Percentiles rank a stretch among this genome's conserved stretches.
These are phyloP conservation scores for Drosophila pandora DNA, from an alignment of 1,140 invertebrate genomes.

Conservation along the genomic window DNA sequence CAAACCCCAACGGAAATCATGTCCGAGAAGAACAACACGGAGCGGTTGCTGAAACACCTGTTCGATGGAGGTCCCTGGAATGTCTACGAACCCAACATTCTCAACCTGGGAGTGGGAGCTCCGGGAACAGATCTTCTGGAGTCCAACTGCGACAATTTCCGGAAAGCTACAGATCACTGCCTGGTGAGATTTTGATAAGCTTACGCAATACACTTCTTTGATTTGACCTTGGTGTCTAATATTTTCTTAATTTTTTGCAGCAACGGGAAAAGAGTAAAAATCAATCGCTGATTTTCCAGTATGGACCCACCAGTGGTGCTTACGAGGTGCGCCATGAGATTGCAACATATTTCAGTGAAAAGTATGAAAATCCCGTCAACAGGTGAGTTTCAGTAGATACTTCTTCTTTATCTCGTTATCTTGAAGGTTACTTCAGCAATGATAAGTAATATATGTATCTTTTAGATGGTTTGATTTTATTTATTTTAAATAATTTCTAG, in stretches of 20 bases:
- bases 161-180: slow-evolving; percentile 84
- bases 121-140: slow-evolving; percentile 85
- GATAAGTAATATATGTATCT: background rate
- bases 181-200: slow-evolving; percentile 75
- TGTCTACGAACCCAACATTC: slow-evolving; percentile 84
- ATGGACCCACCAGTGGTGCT: slow-evolving; percentile 85
- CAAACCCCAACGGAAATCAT: slow-evolving; percentile 20
- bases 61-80: slow-evolving; percentile 85
- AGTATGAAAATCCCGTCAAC: slow-evolving; percentile 84
- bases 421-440: background rate
- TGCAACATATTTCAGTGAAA: slow-evolving; percentile 84
- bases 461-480: too few relatives aligned
- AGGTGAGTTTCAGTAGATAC: slow-evolving; percentile 56
- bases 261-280: slow-evolving; percentile 83
- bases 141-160: slow-evolving; percentile 84
- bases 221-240: slow-evolving; percentile 10
- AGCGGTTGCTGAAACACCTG: slow-evolving; percentile 81
- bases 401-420: slow-evolving; percentile 2
- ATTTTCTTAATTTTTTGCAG: slow-evolving; percentile 57
- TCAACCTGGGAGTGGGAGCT: slow-evolving; percentile 85
- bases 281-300: slow-evolving; percentile 85
- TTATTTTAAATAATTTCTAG: slow-evolving; percentile 73
- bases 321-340: slow-evolving; percentile 85
- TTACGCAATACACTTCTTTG: slow-evolving; percentile 1
- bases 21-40: slow-evolving; percentile 28